These are phyloP conservation scores for Papilio dardanus DNA, from an alignment of 1,140 invertebrate species.

Conservation along the genomic window DNA sequence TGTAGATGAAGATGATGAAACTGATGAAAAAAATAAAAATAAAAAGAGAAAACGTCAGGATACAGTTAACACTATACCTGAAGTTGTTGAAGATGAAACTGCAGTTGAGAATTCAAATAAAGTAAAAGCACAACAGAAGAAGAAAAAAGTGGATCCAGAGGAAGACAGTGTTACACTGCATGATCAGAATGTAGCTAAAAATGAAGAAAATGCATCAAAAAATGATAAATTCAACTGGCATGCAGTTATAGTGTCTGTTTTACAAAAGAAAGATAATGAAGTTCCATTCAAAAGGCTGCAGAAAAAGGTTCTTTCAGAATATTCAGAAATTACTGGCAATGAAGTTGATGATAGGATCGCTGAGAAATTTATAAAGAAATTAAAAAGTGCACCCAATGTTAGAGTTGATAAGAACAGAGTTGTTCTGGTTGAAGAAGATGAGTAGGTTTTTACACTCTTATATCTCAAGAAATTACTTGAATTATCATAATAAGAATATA, in stretches of 20 bases:
- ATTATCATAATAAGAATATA: conserved; percentile 9
- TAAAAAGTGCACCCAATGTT: conserved; percentile 76
- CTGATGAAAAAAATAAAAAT: conserved; percentile 62
- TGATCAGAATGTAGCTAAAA: conserved; percentile 75
- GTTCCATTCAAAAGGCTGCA: conserved; percentile 75
- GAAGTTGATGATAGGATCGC: conserved; percentile 78
- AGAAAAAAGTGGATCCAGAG: conserved; percentile 58
- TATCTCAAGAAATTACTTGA: not conserved
- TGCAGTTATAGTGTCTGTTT: conserved; percentile 69
- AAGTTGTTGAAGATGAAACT: conserved; percentile 46
- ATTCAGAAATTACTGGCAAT: conserved; percentile 68
- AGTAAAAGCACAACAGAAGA: conserved; percentile 61
- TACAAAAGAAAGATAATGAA: conserved; percentile 75
- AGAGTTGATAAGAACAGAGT: conserved; percentile 77
- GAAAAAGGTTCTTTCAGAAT: conserved; percentile 75
- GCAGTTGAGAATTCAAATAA: conserved; percentile 42
- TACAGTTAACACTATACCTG: conserved; percentile 56
- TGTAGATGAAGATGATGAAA: conserved; percentile 49
- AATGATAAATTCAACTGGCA: conserved; percentile 76
- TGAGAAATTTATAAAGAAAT: conserved; percentile 79
- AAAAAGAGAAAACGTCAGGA: conserved; percentile 77
- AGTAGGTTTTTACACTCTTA: conserved; percentile 15
- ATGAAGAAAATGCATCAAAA: conserved; percentile 53
- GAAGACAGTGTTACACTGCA: conserved; percentile 69
- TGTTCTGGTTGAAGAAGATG: conserved; percentile 51